Evolutionary conservation across 2,797 vertebrate species (phyloP).

Genomic region (Urocyon cinereoargenteus): DNA sequence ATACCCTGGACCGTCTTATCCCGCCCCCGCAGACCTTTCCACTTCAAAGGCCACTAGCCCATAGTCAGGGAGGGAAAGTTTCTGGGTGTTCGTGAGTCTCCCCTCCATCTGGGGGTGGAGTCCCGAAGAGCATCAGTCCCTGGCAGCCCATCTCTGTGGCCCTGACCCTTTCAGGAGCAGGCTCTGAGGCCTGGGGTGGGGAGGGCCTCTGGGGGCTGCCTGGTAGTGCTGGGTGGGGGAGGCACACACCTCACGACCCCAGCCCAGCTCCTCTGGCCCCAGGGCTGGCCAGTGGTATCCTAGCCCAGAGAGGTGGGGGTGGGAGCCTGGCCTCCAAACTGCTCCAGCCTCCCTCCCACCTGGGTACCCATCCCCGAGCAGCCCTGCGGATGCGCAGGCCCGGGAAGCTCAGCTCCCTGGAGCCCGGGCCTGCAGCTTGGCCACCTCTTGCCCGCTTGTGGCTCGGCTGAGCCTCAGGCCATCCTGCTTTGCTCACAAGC

Average conservation of each 20-base stretch:
- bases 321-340: background rate
- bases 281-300: background rate
- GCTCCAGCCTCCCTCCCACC: too few relatives aligned
- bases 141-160: rapidly evolving
- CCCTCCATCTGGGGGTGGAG: background rate
- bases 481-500: background rate
- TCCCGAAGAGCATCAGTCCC: background rate
- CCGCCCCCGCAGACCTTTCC: background rate
- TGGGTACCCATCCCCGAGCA: too few relatives aligned
- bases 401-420: background rate
- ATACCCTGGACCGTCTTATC: background rate
- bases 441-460: rapidly evolving
- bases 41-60: constrained; percentile 74
- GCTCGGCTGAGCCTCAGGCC: too few relatives aligned
- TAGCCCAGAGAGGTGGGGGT: background rate
- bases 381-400: rapidly evolving
- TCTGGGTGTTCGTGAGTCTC: constrained; percentile 46
- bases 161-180: background rate
- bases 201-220: background rate
- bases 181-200: background rate
- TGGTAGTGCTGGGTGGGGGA: background rate
- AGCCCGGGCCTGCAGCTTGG: rapidly evolving
- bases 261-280: background rate
- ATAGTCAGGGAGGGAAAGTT: constrained; percentile 67
- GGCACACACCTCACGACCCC: background rate